phyloP scores from a whole-genome alignment of 2,113 vertebrate genomes.

The Campylorhamphus procurvoides region DNA sequence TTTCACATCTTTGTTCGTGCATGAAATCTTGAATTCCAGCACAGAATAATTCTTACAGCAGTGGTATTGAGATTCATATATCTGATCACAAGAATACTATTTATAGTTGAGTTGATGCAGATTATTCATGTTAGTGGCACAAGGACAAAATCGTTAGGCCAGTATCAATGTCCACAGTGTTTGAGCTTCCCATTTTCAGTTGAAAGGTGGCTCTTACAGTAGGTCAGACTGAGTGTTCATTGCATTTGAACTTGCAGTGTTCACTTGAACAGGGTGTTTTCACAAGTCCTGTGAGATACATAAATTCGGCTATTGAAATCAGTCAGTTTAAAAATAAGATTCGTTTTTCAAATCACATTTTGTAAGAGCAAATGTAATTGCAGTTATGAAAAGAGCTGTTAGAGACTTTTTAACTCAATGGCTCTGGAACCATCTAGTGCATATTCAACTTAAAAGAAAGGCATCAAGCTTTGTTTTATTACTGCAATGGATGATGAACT shows the following conservation, averaged over 20 bases:
- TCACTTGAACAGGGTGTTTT: background rate
- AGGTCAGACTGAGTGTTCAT: background rate
- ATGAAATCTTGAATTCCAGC: background rate
- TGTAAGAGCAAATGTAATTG: background rate
- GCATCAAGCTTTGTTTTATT: background rate
- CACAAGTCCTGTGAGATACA: background rate
- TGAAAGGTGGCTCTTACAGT: background rate
- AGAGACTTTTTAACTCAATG: background rate
- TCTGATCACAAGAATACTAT: background rate
- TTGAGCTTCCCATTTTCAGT: background rate
- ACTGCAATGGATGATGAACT: background rate
- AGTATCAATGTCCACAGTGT: background rate
- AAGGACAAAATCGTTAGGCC: background rate
- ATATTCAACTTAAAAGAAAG: background rate
- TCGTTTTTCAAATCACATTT: background rate
- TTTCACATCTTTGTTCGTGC: background rate
- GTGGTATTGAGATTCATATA: background rate
- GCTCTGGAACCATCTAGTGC: background rate
- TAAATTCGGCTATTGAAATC: background rate
- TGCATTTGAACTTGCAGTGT: background rate
- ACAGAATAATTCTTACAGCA: background rate
- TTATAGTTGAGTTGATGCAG: background rate
- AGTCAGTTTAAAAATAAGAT: background rate
- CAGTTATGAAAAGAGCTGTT: background rate
- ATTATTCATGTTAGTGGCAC: background rate